Conservation (phyloP, 2,113 vertebrate genomes). For the Turnix velox region DNA sequence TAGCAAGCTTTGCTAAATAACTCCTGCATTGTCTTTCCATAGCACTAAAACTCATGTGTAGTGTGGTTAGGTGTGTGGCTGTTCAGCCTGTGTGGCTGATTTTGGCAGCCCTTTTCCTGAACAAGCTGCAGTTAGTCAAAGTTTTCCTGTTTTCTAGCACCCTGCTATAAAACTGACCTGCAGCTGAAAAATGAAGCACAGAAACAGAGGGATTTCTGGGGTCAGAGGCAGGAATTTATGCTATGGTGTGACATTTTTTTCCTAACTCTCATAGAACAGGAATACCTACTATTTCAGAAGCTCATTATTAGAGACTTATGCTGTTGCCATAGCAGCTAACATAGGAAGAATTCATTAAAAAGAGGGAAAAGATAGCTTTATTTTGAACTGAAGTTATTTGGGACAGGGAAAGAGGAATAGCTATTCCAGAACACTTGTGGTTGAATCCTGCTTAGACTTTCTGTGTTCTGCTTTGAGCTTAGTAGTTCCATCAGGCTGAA, state of each 20-base stretch:
- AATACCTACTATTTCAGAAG: not conserved
- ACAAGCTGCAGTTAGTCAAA: not conserved
- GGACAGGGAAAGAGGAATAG: not conserved
- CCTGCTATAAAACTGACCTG: not conserved
- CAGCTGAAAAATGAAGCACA: not conserved
- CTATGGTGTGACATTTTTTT: not conserved
- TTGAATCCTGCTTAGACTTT: not conserved
- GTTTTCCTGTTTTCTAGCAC: not conserved
- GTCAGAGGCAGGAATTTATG: not conserved
- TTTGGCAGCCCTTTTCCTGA: not conserved
- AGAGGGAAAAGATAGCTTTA: not conserved
- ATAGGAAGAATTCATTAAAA: not conserved
- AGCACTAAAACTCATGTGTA: not conserved
- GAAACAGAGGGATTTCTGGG: not conserved
- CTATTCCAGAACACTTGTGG: not conserved
- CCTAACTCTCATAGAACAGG: not conserved
- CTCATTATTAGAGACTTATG: not conserved
- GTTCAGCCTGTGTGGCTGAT: not conserved
- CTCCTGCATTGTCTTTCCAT: not conserved
- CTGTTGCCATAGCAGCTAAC: slow-evolving; percentile 5
- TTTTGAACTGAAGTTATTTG: slow-evolving; percentile 2
- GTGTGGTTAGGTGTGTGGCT: not conserved
- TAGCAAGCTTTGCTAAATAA: not conserved
- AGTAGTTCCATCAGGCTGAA: not conserved
- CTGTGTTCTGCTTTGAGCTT: not conserved